Conservation (phyloP, 2,113 vertebrate species). For the Cynoglossus semilaevis region DNA sequence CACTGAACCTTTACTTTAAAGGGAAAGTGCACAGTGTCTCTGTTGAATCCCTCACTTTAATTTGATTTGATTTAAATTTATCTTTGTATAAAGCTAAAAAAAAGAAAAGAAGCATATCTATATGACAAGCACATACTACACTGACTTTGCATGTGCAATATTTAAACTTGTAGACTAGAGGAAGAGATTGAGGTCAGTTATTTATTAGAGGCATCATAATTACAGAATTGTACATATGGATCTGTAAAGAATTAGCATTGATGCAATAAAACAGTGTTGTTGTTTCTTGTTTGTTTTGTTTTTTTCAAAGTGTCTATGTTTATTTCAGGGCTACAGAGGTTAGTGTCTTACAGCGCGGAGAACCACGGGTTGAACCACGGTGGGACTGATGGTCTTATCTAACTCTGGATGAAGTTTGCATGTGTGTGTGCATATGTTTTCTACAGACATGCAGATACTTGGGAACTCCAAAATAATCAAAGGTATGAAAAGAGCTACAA, state of each 20-base stretch:
- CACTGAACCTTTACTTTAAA: conserved; percentile 13
- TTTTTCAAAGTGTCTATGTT: conserved; percentile 3
- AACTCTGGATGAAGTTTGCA: too few species aligned
- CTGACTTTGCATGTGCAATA: conserved; percentile 83
- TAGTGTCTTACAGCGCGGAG: too few species aligned
- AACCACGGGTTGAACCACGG: too few species aligned
- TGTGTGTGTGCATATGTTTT: too few species aligned
- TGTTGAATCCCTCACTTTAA: conserved; percentile 48
- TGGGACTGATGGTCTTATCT: too few species aligned
- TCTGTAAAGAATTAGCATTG: conserved; percentile 88
- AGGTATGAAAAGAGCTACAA: too few species aligned
- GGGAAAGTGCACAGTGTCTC: conserved; percentile 39
- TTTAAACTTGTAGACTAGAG: conserved; percentile 75
- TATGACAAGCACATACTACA: conserved; percentile 79
- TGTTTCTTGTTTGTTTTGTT: conserved; percentile 42
- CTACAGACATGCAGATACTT: too few species aligned
- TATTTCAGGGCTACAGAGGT: too few species aligned
- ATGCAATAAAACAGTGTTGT: conserved; percentile 91
- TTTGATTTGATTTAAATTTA: conserved; percentile 33
- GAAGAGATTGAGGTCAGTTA: conserved; percentile 77
- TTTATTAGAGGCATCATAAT: conserved; percentile 81
- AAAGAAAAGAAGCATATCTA: conserved; percentile 44
- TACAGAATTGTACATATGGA: conserved; percentile 87
- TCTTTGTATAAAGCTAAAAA: conserved; percentile 73
- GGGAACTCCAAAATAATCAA: too few species aligned